A percentile compares a stretch with the other conserved stretches of the same genome.
Conservation (phyloP, 2,888 invertebrate genomes). For the Scaptomyza reducta region DNA sequence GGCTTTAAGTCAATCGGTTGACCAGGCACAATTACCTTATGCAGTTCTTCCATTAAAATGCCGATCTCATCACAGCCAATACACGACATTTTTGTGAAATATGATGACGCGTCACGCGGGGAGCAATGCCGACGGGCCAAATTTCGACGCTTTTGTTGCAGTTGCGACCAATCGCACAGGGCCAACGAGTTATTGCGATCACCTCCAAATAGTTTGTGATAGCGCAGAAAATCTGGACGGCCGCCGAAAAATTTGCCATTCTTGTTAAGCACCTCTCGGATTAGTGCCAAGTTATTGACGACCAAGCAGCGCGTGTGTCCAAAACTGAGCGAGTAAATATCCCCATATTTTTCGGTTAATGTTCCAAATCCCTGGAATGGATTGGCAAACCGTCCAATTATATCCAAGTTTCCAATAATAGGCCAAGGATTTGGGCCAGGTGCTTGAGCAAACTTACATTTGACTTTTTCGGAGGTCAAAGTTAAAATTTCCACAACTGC, state of each 20-base stretch:
- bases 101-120: constrained; percentile 89
- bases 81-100: constrained; percentile 89
- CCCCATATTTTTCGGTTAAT: constrained; percentile 88
- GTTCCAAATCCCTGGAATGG: constrained; percentile 90
- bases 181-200: constrained; percentile 94
- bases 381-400: constrained; percentile 86
- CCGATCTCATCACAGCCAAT: constrained; percentile 88
- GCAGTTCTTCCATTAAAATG: constrained; percentile 87
- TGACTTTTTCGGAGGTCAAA: constrained; percentile 14
- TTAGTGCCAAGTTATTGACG: constrained; percentile 89
- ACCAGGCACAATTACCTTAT: constrained; percentile 82
- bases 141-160: constrained; percentile 91
- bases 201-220: constrained; percentile 92
- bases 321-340: constrained; percentile 89
- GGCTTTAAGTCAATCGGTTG: constrained; percentile 88
- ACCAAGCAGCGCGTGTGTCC: constrained; percentile 89
- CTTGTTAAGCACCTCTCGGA: constrained; percentile 90
- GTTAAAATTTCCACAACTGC: constrained; percentile 20
- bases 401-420: constrained; percentile 89
- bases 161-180: constrained; percentile 93
- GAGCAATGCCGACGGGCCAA: constrained; percentile 92
- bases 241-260: constrained; percentile 93
- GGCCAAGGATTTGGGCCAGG: constrained; percentile 89
- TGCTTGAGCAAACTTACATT: constrained; percentile 75
- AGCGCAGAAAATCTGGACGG: constrained; percentile 91